These are phyloP conservation scores for Hydroisotoma schaefferi DNA, from an alignment of 2,888 invertebrate species.

Conservation along the genomic window DNA sequence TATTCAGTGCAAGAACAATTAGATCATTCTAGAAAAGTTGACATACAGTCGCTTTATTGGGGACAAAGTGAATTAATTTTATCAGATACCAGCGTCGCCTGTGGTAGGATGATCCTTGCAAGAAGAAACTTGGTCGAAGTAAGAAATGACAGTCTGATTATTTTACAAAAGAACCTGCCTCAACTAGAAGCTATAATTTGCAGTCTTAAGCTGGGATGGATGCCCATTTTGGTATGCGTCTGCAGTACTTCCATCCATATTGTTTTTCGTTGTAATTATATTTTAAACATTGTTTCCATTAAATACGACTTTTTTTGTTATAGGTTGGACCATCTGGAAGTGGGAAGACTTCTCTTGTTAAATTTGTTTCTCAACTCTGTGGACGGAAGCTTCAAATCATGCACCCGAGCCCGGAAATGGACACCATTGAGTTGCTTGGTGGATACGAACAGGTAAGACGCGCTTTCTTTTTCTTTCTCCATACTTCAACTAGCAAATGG, in stretches of 20 bases:
- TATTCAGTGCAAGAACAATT: constrained; percentile 7
- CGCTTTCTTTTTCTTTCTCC: neutral
- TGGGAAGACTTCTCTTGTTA: constrained; percentile 76
- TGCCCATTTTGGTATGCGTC: constrained; percentile 80
- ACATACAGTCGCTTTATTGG: constrained; percentile 22
- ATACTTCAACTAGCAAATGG: neutral
- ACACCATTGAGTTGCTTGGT: constrained; percentile 89
- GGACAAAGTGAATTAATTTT: constrained; percentile 37
- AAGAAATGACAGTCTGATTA: constrained; percentile 53
- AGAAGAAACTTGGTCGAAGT: constrained; percentile 12
- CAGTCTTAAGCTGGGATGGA: constrained; percentile 88
- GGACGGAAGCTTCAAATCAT: constrained; percentile 71
- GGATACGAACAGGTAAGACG: constrained; percentile 89
- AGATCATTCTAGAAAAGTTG: neutral
- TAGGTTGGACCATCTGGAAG: constrained; percentile 70
- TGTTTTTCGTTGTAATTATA: neutral
- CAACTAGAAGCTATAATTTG: constrained; percentile 74
- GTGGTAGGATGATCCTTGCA: constrained; percentile 33
- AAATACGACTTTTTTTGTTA: constrained; percentile 29
- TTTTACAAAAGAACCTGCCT: constrained; percentile 60
- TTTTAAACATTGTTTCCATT: neutral
- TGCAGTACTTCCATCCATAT: neutral
- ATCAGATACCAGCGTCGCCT: constrained; percentile 22
- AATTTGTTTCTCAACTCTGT: constrained; percentile 69
- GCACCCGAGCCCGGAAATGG: constrained; percentile 86